Evolutionary conservation across 2,113 vertebrate species (phyloP).

Genomic region (Podilymbus podiceps): DNA sequence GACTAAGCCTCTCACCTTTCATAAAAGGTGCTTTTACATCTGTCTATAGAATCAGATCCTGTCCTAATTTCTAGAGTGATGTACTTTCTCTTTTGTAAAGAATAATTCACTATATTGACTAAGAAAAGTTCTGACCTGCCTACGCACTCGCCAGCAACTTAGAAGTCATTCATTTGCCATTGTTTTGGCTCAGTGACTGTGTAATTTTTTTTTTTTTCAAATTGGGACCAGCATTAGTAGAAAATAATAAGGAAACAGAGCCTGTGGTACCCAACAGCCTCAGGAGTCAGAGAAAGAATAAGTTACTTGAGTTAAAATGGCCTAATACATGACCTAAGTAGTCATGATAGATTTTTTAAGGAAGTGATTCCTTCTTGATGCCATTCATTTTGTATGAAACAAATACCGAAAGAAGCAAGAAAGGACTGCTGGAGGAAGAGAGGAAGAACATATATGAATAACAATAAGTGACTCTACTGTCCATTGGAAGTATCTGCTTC

Average conservation of each 20-base stretch:
- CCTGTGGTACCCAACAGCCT: accelerated
- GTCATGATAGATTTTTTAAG: not conserved
- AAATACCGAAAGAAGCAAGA: not conserved
- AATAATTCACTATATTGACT: not conserved
- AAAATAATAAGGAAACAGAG: not conserved
- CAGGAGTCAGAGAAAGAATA: not conserved
- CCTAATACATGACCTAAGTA: not conserved
- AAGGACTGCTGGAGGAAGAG: not conserved
- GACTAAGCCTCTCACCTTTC: not conserved
- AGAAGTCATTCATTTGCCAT: not conserved
- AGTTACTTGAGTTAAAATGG: not conserved
- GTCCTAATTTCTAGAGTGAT: not conserved
- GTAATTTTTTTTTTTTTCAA: not conserved
- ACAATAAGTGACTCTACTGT: not conserved
- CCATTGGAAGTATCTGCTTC: not conserved
- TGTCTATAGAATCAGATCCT: not conserved
- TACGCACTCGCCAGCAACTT: not conserved
- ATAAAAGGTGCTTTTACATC: not conserved
- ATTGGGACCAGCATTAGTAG: not conserved
- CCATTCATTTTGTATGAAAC: not conserved
- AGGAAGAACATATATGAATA: not conserved
- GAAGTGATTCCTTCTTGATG: not conserved
- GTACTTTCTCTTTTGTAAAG: not conserved
- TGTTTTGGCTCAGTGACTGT: not conserved
- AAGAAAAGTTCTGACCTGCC: not conserved